Conservation (phyloP, 53 echinoderm and acorn worm species). For the Luidia sarsii region DNA sequence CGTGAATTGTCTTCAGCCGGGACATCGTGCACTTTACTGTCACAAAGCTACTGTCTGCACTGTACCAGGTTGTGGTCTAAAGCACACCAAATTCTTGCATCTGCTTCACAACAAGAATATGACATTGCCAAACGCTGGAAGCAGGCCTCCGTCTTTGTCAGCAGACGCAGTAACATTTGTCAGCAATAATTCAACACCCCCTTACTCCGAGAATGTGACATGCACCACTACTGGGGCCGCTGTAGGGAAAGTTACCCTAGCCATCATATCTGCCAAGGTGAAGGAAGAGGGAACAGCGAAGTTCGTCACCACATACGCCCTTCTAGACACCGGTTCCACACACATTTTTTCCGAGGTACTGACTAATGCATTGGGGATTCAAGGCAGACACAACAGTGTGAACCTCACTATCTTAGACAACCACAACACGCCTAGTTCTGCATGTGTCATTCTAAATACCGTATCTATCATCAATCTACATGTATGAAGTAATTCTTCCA, state of each 20-base stretch:
- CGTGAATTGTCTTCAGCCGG: slow-evolving; percentile 62
- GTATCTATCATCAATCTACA: no score
- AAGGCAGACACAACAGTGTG: slow-evolving; percentile 22
- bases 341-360: slow-evolving; percentile 30
- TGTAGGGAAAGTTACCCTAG: slow-evolving; percentile 29
- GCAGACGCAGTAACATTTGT: not conserved
- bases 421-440: not conserved
- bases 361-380: slow-evolving; percentile 16
- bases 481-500: no score
- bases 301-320: slow-evolving; percentile 8
- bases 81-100: slow-evolving; percentile 69
- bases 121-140: not conserved
- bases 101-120: not conserved
- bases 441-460: no score
- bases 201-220: not conserved
- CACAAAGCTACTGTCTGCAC: slow-evolving; percentile 21
- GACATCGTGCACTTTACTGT: slow-evolving; percentile 48
- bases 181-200: not conserved
- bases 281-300: slow-evolving; percentile 16
- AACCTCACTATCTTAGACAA: slow-evolving; percentile 41
- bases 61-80: slow-evolving; percentile 59
- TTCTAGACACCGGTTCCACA: slow-evolving; percentile 39
- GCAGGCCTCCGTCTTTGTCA: not conserved
- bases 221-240: slow-evolving; percentile 46
- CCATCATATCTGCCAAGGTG: slow-evolving; percentile 23